Base-by-base conservation (phyloP, 2,888 invertebrate genomes). In the Tinea pellionella region DNA sequence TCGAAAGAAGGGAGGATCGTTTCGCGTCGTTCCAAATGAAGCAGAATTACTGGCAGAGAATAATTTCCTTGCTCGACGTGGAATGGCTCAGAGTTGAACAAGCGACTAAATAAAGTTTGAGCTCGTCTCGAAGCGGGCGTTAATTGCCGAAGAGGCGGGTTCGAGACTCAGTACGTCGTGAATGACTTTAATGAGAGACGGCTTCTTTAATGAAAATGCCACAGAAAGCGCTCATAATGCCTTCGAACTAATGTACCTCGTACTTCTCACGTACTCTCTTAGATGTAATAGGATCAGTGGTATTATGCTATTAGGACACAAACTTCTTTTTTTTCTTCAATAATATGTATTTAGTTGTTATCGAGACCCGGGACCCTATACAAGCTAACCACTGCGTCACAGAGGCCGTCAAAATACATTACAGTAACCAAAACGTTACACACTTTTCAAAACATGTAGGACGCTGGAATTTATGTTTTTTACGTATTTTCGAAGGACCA, bases 141-240 rank as follows among this genome's bases (percentile, higher is more conserved):
- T 82, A 83, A 83, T 83, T 84, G 78, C 78, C 75, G 77, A 69
- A 74, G 72, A 73, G 71, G 64, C 62, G 66, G 69, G 9, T 12
- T 42, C 59, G 72, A 71, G 73, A 74, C 24, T 24, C 24, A 68
- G 16, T 32, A 30, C 73, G 71, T 72, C 69, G 68, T 75, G 76
- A 75, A 75, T 75, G 78, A 77, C 78, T 78, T 74, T 82, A 84
- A 82, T 83, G 84, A 82, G 47, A 47, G 79, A 79, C 78, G 77
- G 78, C 78, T 78, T 76, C 81, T 82, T 79, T 83, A 85, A 81
- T 83, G 78, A 78, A 82, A 80, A 83, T 82, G 74, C 80, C 77
- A 32, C 57, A 32, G 69, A 72, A 72, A 65, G 73, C 74, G 73
- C 71, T 67, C 4, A 67, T 71, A 70, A 71, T 69, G 70, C 70